Evolutionary conservation across 2,797 vertebrate species (phyloP).

Genomic region (Chaetophractus vellerosus): DNA sequence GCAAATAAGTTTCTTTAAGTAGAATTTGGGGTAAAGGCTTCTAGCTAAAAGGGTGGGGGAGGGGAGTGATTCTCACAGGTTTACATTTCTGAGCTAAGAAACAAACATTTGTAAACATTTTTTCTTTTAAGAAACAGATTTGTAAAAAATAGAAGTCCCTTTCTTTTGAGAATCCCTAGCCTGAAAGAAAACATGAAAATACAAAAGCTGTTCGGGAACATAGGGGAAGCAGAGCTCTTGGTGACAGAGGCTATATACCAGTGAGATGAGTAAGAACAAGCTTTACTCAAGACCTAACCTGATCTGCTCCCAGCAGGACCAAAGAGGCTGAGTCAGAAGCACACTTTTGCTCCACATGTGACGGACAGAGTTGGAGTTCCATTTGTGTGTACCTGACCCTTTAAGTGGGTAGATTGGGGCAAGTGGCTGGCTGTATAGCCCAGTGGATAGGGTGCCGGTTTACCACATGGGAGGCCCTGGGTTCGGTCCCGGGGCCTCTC

Average conservation of each 20-base stretch:
- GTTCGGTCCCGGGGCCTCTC: no score
- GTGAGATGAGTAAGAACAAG: background rate
- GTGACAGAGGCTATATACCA: background rate
- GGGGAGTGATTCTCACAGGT: background rate
- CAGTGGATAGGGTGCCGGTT: no score
- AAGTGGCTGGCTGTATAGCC: no score
- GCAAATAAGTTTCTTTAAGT: background rate
- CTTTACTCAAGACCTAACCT: background rate
- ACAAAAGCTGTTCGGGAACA: background rate
- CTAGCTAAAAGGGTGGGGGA: background rate
- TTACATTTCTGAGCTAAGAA: constrained; percentile 43
- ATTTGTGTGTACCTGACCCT: background rate
- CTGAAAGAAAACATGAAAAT: constrained; percentile 1
- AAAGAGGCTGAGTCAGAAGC: background rate
- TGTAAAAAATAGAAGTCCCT: constrained; percentile 27
- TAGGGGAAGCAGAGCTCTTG: background rate
- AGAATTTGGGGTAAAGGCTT: background rate
- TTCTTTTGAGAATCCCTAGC: constrained; percentile 26
- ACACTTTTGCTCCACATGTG: background rate
- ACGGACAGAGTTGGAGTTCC: background rate
- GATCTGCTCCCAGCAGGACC: background rate
- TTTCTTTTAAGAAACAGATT: constrained; percentile 41
- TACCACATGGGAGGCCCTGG: no score
- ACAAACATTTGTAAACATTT: background rate
- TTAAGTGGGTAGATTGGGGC: background rate